Conservation (phyloP, 1,140 invertebrate species). For the Drosophila albomicans region DNA sequence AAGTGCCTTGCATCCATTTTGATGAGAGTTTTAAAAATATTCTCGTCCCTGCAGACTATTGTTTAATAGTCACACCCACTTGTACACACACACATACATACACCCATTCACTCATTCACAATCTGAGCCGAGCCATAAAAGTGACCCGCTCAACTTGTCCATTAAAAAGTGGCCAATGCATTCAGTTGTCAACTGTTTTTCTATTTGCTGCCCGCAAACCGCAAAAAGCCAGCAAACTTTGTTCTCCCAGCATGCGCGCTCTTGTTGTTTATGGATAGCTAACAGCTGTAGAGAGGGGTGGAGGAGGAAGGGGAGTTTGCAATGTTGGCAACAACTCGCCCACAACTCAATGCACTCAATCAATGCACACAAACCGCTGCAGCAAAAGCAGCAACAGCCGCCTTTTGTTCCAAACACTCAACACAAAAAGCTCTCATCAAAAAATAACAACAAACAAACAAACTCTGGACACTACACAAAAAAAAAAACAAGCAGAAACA, state of each 20-base stretch:
- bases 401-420: conserved; percentile 78
- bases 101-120: neutral
- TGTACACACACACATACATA: neutral
- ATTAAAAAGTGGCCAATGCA: conserved; percentile 69
- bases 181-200: conserved; percentile 67
- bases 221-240: conserved; percentile 75
- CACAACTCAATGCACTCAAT: conserved; percentile 83
- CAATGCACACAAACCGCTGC: conserved; percentile 68
- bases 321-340: conserved; percentile 67
- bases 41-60: neutral
- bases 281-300: neutral
- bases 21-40: neutral
- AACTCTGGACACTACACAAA: conserved; percentile 13
- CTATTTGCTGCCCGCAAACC: conserved; percentile 64
- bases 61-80: neutral
- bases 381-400: conserved; percentile 39
- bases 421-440: conserved; percentile 72
- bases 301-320: neutral
- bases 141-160: conserved; percentile 30
- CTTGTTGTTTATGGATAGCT: conserved; percentile 50
- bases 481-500: conserved; percentile 13
- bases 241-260: conserved; percentile 24
- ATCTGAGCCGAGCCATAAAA: conserved; percentile 21
- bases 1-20: neutral
- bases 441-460: conserved; percentile 38